Percentiles rank a stretch among this genome's conserved stretches.
phyloP scores from a whole-genome alignment of 2,888 invertebrate genomes.

The Crioceris asparagi region DNA sequence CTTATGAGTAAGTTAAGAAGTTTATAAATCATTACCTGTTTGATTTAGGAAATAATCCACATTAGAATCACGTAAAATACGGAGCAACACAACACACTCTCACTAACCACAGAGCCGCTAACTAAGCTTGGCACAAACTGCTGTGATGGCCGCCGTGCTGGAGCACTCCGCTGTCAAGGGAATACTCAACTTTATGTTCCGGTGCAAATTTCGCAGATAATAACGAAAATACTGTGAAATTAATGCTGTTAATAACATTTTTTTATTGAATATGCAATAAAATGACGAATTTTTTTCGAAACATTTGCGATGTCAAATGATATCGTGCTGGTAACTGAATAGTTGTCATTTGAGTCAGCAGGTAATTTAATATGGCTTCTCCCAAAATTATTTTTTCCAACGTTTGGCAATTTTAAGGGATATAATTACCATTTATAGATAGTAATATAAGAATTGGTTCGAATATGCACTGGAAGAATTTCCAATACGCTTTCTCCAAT shows the following conservation, averaged over 20 bases:
- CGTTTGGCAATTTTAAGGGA: no score
- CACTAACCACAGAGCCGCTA: slow-evolving; percentile 38
- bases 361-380: no score
- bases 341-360: no score
- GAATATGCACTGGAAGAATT: no score
- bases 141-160: slow-evolving; percentile 37
- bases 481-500: no score
- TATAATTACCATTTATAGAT: no score
- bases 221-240: slow-evolving; percentile 24
- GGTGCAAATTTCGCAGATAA: slow-evolving; percentile 13
- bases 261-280: slow-evolving; percentile 9
- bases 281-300: slow-evolving; percentile 5
- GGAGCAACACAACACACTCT: slow-evolving; percentile 41
- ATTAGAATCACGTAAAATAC: slow-evolving; percentile 40
- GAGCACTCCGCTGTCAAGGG: slow-evolving; percentile 16
- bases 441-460: no score
- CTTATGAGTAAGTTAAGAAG: no score
- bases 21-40: slow-evolving; percentile 36
- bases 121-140: slow-evolving; percentile 37
- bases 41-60: slow-evolving; percentile 38
- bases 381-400: no score
- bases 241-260: slow-evolving; percentile 15
- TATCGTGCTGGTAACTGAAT: no score
- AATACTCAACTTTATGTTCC: slow-evolving; percentile 15
- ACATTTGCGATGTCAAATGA: slow-evolving; percentile 15